These are phyloP conservation scores for Ursus arctos DNA, from an alignment of 2,113 vertebrate genomes.

Conservation along the genomic window DNA sequence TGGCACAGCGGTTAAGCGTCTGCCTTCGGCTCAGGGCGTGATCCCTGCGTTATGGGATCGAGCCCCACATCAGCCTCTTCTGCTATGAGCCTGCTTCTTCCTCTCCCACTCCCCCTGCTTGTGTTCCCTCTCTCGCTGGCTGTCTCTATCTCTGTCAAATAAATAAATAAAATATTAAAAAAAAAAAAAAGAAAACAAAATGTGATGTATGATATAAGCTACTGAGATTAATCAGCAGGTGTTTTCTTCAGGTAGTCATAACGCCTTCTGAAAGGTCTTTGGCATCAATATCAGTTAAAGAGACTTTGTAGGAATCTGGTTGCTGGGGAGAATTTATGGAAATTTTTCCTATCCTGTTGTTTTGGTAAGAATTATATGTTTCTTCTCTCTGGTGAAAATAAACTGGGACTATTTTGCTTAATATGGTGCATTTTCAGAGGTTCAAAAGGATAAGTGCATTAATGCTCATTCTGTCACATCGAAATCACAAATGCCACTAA, in stretches of 20 bases:
- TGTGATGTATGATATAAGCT: constrained; percentile 26
- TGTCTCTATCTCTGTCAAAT: too few relatives aligned
- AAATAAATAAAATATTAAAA: too few relatives aligned
- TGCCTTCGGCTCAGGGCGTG: too few relatives aligned
- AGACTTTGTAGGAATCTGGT: constrained; percentile 51
- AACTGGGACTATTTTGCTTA: not conserved
- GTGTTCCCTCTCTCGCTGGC: too few relatives aligned
- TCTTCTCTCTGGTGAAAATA: not conserved
- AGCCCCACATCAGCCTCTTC: too few relatives aligned
- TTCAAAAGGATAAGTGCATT: not conserved
- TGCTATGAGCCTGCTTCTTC: too few relatives aligned
- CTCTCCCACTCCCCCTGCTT: too few relatives aligned
- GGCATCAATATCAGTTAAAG: constrained; percentile 63
- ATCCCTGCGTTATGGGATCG: too few relatives aligned
- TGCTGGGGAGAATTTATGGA: constrained; percentile 61
- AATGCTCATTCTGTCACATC: not conserved
- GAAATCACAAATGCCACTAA: not conserved
- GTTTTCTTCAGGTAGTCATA: constrained; percentile 64
- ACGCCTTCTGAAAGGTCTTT: constrained; percentile 66
- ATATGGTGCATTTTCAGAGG: not conserved
- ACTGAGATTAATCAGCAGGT: constrained; percentile 71
- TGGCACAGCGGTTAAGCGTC: too few relatives aligned
- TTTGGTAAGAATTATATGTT: constrained; percentile 55
- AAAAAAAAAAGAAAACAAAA: constrained; percentile 45
- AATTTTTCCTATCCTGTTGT: constrained; percentile 51